These are phyloP conservation scores for Chalcosyrphus nemorum DNA, from an alignment of 2,888 invertebrate genomes.

Conservation along the genomic window DNA sequence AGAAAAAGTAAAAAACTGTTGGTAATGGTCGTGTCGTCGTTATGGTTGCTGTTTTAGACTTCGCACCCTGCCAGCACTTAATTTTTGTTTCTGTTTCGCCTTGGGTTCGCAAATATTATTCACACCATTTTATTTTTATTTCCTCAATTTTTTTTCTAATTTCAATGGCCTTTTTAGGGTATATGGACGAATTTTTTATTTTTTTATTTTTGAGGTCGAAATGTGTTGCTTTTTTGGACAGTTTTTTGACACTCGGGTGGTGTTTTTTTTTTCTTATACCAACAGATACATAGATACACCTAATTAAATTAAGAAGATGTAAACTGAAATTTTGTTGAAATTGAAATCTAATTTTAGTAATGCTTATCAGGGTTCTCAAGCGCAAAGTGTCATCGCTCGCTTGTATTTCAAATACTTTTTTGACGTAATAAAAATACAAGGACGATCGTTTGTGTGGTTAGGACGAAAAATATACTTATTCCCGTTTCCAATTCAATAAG, in stretches of 20 bases:
- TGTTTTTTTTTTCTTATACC: not conserved
- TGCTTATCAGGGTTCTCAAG: not conserved
- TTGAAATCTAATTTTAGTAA: not conserved
- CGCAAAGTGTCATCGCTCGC: too few species aligned
- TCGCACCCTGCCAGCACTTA: not conserved
- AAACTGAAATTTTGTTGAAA: not conserved
- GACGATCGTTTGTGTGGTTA: too few species aligned
- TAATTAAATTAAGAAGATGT: not conserved
- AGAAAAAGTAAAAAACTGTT: not conserved
- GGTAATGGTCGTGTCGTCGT: not conserved
- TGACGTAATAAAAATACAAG: too few species aligned
- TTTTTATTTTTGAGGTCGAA: not conserved
- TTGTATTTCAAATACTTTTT: too few species aligned
- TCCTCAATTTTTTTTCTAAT: not conserved
- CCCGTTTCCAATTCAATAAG: too few species aligned
- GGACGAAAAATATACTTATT: too few species aligned
- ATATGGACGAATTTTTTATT: not conserved
- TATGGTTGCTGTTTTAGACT: not conserved
- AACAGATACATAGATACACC: not conserved
- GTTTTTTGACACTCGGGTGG: not conserved
- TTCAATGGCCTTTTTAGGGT: slow-evolving; percentile 1
- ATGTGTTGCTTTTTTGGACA: not conserved
- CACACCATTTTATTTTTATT: slow-evolving; percentile 2
- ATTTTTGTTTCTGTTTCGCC: not conserved
- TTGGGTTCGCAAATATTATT: slow-evolving; percentile 18